Evolutionary conservation across 1,140 invertebrate genomes (phyloP).

Genomic region (Drosophila suzukii): DNA sequence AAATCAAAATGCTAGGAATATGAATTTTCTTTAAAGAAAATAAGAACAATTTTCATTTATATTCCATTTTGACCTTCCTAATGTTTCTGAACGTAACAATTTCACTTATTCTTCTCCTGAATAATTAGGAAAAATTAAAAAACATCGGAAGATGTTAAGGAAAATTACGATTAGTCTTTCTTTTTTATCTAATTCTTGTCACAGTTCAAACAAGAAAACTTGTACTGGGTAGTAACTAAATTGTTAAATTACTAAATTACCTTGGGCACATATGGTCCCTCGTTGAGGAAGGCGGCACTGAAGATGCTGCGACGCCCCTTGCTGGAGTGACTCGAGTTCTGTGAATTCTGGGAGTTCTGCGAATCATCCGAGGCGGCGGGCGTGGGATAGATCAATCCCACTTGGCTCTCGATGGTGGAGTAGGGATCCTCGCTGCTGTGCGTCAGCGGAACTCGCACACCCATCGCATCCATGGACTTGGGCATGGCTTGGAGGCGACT

Average conservation of each 20-base stretch:
- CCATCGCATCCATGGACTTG: constrained; percentile 74
- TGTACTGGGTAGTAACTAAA: too few species aligned
- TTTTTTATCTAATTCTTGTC: too few species aligned
- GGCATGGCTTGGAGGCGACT: constrained; percentile 90
- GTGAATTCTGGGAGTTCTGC: constrained; percentile 80
- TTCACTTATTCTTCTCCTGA: too few species aligned
- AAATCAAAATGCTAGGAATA: too few species aligned
- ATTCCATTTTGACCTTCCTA: too few species aligned
- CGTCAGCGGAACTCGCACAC: constrained; percentile 66
- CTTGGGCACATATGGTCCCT: constrained; percentile 82
- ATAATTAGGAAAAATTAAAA: too few species aligned
- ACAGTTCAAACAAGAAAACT: too few species aligned
- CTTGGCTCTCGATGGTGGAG: constrained; percentile 82
- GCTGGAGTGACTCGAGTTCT: constrained; percentile 70
- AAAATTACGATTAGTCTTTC: too few species aligned
- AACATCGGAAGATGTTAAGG: too few species aligned
- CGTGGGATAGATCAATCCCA: constrained; percentile 80
- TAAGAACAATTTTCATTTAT: too few species aligned
- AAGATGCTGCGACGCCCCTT: constrained; percentile 77
- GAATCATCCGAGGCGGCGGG: constrained; percentile 80
- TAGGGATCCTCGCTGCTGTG: constrained; percentile 81
- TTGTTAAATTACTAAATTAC: constrained; percentile 20
- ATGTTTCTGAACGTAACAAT: too few species aligned
- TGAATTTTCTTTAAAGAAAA: too few species aligned
- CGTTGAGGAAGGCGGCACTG: constrained; percentile 75